Evolutionary conservation across 2,888 invertebrate genomes (phyloP), one percentile per base, ranked within the genome.

Genomic region (Eristalis arbustorum): DNA sequence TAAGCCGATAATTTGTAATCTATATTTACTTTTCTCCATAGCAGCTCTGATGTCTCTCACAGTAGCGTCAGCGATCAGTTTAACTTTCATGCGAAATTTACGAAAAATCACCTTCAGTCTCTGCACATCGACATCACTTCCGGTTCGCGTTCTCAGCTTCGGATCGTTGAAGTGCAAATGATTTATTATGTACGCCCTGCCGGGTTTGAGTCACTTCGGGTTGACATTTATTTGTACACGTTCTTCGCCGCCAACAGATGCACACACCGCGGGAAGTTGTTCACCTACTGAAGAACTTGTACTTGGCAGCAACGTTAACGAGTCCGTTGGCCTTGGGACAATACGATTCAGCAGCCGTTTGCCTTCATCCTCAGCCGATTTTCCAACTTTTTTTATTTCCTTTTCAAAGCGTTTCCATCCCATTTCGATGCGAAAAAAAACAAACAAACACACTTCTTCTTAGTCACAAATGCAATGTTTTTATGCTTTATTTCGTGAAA

Each of bases 121-220:
- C 5, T 56, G 8, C 2, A 77, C 34, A 34, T 77, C 76, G 0
- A 11, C 3, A 3, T 69, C 63, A 18, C 68, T 69, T 3, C 76
- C 76, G 1, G n/a, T 31, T 14, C 76, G 14, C 31, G 11, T n/a
- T 18, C 14, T 68, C 2, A 69, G 59, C 4, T 49, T 18, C 3
- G 13, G 1, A 14, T 77, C 31, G 28, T 77, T 63, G 22, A 77
- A 77, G 18, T 68, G 37, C 14, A 69, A 14, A 11, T 68, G 68
- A 57, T 77, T 77, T 22, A 77, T 69, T 34, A 77, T 63, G 31
- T 69, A 77, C 0, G 76, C 76, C 49, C 76, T 69, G 13, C 76
- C 76, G 5, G 76, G 76, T 13, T 61, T 11, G 0, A 76, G 61
- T n/a, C 22, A 14, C 0, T 76, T 31, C 5, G 67, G 67, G 49